Percentiles rank a stretch among this genome's conserved stretches.
Evolutionary conservation across 2,113 vertebrate species (phyloP).

Genomic region (Mystacornis crossleyi): DNA sequence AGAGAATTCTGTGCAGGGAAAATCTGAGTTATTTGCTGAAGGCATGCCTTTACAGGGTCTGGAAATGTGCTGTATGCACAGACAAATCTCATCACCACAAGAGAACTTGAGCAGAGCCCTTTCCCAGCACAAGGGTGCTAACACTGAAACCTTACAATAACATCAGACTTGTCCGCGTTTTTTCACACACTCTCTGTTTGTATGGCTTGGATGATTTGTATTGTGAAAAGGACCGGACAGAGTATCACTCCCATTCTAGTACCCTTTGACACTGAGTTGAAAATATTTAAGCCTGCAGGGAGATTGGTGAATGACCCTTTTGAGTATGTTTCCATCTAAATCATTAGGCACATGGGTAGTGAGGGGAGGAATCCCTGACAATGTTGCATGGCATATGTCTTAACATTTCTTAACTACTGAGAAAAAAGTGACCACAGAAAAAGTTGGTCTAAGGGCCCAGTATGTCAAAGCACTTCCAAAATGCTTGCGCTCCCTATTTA

Average conservation of each 20-base stretch:
- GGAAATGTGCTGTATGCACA: neutral
- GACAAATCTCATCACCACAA: neutral
- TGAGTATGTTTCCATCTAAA: slow-evolving; percentile 16
- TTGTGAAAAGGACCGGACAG: neutral
- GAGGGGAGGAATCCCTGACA: slow-evolving; percentile 16
- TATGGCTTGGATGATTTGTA: neutral
- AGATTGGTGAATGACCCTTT: slow-evolving; percentile 29
- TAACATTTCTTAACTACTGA: slow-evolving; percentile 12
- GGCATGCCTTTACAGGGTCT: neutral
- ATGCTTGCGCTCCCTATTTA: neutral
- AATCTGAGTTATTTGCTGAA: neutral
- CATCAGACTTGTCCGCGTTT: neutral
- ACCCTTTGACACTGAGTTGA: neutral
- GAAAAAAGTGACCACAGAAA: slow-evolving; percentile 4
- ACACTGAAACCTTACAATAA: neutral
- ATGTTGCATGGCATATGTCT: neutral
- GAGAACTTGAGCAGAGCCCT: neutral
- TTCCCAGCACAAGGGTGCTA: neutral
- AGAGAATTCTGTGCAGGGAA: neutral
- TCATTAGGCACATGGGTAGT: neutral
- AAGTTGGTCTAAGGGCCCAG: neutral
- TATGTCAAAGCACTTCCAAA: slow-evolving; percentile 48
- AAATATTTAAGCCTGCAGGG: slow-evolving; percentile 23
- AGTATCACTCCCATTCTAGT: neutral
- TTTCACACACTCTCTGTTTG: neutral